Conservation (phyloP, 1,140 invertebrate genomes). For the Leucophenga varia region DNA sequence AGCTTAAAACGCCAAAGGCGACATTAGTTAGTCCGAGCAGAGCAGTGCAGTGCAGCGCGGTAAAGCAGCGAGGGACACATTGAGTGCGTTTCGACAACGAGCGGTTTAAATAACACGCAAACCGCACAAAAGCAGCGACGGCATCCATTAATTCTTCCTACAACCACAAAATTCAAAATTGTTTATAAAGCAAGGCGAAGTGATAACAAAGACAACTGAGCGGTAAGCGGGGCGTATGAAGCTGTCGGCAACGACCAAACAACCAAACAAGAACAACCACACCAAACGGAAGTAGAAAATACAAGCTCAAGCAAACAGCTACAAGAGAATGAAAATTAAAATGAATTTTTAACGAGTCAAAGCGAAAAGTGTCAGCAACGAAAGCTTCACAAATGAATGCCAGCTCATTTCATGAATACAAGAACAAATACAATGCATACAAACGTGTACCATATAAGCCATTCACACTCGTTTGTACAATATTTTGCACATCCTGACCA, state of each 20-base stretch:
- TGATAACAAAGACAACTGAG: conserved; percentile 7
- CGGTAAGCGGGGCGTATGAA: conserved; percentile 9
- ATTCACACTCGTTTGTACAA: too few species aligned
- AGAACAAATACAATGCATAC: not conserved
- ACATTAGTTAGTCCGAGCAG: too few species aligned
- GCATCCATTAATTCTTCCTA: conserved; percentile 52
- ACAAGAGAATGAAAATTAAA: conserved; percentile 36
- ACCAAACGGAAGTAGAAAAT: too few species aligned
- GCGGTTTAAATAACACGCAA: too few species aligned
- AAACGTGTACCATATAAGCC: not conserved
- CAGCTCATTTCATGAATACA: too few species aligned
- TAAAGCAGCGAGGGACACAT: too few species aligned
- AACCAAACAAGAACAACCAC: conserved; percentile 3
- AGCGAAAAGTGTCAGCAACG: conserved; percentile 40
- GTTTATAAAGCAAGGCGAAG: conserved; percentile 52
- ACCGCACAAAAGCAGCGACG: conserved; percentile 41
- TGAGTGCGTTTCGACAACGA: too few species aligned
- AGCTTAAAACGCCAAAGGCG: not conserved
- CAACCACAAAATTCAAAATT: conserved; percentile 54
- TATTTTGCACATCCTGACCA: too few species aligned
- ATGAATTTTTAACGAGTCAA: conserved; percentile 49
- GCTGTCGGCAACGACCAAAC: conserved; percentile 1
- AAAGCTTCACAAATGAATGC: too few species aligned
- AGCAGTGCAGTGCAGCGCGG: too few species aligned
- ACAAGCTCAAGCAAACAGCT: too few species aligned